Conservation (phyloP, 2,113 vertebrate species). For the Aegotheles bennettii region DNA sequence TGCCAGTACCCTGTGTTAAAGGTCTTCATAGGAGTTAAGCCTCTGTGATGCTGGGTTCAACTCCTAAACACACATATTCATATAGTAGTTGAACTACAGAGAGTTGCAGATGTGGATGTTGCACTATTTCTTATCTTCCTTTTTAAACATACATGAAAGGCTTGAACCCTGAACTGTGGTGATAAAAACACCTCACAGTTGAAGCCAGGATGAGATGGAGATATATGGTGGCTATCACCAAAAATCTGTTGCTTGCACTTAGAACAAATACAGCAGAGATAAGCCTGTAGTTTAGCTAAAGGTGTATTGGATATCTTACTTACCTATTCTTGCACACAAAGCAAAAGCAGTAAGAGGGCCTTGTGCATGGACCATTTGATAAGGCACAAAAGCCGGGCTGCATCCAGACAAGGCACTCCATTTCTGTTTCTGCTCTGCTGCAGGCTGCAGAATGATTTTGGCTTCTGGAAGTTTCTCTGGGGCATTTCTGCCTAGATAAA, state of each 20-base stretch:
- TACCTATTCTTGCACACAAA: background rate
- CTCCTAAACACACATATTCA: background rate
- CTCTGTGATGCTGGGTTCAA: background rate
- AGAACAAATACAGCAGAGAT: background rate
- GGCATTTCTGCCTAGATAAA: background rate
- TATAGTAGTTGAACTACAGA: background rate
- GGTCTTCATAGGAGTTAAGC: background rate
- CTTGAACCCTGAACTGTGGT: background rate
- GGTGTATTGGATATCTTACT: background rate
- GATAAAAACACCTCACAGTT: background rate
- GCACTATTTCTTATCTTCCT: background rate
- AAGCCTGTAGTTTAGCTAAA: background rate
- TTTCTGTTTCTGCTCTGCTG: background rate
- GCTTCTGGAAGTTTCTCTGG: background rate
- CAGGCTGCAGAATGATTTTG: background rate
- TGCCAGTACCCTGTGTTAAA: background rate
- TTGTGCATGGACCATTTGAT: rapidly evolving
- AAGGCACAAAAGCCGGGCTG: background rate
- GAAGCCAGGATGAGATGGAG: background rate
- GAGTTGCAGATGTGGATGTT: background rate
- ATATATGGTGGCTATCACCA: background rate
- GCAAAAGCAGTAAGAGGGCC: background rate
- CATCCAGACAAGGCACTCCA: background rate
- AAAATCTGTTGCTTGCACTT: background rate
- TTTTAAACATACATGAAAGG: background rate